Evolutionary conservation across 1,140 invertebrate genomes (phyloP), one percentile per base, ranked within the genome.

Genomic region (Ips nitidus): DNA sequence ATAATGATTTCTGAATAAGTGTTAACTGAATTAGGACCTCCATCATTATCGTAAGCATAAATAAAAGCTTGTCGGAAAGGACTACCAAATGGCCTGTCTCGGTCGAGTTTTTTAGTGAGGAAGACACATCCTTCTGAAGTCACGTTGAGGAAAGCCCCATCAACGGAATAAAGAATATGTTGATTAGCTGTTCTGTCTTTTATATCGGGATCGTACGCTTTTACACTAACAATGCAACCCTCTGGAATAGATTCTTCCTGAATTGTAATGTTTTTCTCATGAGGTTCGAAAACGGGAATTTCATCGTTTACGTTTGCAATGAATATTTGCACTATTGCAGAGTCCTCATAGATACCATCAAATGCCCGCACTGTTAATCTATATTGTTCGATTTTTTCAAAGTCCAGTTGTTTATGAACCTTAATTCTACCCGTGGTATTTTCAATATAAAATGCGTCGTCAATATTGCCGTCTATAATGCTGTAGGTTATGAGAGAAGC

Each of bases 271-370:
- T 85, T 84, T 58, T 84, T 87, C 0, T 88, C 80, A 62, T 85
- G 87, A 1, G 42, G 42, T 4, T 88, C 82, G 75, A 95, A 94
- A 0, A 89, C 84, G 0, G 93, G 93, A 1, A 86, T 87, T 80
- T 94, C 93, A 76, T 95, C 93, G 76, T 95, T 94, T 2, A 94
- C 86, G 76, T 95, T 91, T 68, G 87, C 86, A 53, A 95, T 89
- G 66, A 89, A 88, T 39, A 95, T 91, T 39, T 87, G 83, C 0
- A 95, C 92, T 60, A 84, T 86, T 0, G 91, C 88, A 41, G 86
- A 87, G 74, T 93, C 91, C 57, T 90, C 86, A 77, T 86, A 91
- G 8, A 88, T 81, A 2, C 92, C 91, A 76, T 95, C 93, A 72
- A 88, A 91, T 0, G 92, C 93, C 72, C 85, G 82, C 0, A 95